Evolutionary conservation across 2,113 vertebrate genomes (phyloP).

Genomic region (Acinonyx jubatus): DNA sequence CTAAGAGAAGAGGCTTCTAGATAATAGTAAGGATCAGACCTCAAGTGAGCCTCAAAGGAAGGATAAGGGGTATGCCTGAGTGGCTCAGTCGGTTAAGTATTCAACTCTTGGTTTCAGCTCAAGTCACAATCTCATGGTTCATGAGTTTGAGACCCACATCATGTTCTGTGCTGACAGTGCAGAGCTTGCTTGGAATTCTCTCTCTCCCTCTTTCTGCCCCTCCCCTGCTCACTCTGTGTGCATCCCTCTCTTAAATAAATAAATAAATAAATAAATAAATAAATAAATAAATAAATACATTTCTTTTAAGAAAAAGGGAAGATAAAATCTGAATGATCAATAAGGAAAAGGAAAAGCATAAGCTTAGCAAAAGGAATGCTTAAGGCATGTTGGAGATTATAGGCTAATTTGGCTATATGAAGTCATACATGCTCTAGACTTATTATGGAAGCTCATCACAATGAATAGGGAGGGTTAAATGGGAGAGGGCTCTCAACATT

Average conservation of each 20-base stretch:
- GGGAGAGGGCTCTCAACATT: not conserved
- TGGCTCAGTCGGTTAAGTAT: too few species aligned
- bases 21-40: not conserved
- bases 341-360: not conserved
- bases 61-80: not conserved
- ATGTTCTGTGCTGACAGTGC: too few species aligned
- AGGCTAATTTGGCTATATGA: not conserved
- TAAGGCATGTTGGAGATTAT: not conserved
- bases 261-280: too few species aligned
- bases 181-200: too few species aligned
- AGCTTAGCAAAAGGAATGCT: not conserved
- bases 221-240: too few species aligned
- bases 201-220: too few species aligned
- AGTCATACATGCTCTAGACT: not conserved
- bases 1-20: not conserved
- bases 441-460: constrained; percentile 9
- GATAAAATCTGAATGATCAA: not conserved
- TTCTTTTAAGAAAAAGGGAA: not conserved
- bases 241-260: too few species aligned
- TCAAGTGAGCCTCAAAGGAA: not conserved
- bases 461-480: not conserved
- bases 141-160: too few species aligned
- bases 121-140: too few species aligned
- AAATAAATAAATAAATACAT: too few species aligned
- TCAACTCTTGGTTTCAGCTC: too few species aligned